Evolutionary conservation across 2,888 invertebrate species (phyloP).

Genomic region (Scaptomyza caliginosa): DNA sequence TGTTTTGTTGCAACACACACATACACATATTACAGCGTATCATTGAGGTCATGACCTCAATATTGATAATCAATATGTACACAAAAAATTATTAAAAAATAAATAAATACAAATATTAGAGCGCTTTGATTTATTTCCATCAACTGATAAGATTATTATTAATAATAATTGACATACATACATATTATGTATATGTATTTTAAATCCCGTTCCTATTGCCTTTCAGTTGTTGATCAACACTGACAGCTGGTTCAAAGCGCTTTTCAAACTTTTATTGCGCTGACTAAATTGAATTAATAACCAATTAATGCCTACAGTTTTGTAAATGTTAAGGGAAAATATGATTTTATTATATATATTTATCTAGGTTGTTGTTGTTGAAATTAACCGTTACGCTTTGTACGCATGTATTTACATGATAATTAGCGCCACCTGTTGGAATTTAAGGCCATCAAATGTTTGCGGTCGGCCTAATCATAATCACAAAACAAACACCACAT

Average conservation of each 20-base stretch:
- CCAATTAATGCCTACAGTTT: background rate
- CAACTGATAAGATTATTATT: constrained; percentile 39
- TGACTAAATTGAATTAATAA: background rate
- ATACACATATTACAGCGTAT: constrained; percentile 26
- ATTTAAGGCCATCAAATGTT: constrained; percentile 47
- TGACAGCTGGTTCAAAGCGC: background rate
- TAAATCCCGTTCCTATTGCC: background rate
- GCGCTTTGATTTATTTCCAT: constrained; percentile 27
- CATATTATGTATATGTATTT: background rate
- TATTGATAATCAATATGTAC: constrained; percentile 51
- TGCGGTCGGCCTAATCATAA: constrained; percentile 24
- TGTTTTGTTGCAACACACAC: constrained; percentile 16
- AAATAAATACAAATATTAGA: constrained; percentile 15
- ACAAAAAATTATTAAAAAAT: background rate
- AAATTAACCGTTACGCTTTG: background rate
- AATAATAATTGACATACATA: constrained; percentile 3
- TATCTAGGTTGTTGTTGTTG: background rate
- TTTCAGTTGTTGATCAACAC: background rate
- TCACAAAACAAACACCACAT: constrained; percentile 19
- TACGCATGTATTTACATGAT: background rate
- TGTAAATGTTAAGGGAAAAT: too few species aligned
- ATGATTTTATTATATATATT: too few species aligned
- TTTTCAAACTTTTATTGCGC: background rate
- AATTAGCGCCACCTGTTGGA: constrained; percentile 40
- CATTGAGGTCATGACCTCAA: constrained; percentile 64